phyloP scores from a whole-genome alignment of 2,797 vertebrate genomes.

The Cossypha caffra region DNA sequence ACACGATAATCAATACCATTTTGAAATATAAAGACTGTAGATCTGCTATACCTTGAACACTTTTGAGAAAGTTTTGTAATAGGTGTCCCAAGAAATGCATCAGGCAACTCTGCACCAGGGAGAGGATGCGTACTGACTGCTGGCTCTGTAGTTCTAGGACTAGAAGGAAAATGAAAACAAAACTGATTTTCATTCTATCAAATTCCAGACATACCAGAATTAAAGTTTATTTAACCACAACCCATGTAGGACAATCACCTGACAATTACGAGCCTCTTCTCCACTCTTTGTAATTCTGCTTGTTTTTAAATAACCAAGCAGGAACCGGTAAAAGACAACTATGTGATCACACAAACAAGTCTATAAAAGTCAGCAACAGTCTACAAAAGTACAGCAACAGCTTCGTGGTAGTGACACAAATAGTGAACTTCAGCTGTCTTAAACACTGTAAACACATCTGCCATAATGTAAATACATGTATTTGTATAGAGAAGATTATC shows the following conservation, averaged over 20 bases:
- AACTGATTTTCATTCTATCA: background rate
- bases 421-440: background rate
- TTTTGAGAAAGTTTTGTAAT: slow-evolving; percentile 81
- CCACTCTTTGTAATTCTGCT: background rate
- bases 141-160: slow-evolving; percentile 67
- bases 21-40: background rate
- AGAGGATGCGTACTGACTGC: slow-evolving; percentile 29
- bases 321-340: background rate
- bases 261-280: background rate
- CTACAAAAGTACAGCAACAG: background rate
- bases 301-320: background rate
- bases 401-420: background rate
- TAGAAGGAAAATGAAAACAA: slow-evolving; percentile 37
- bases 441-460: background rate
- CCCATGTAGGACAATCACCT: background rate
- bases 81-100: slow-evolving; percentile 90
- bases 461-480: background rate
- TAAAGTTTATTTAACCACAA: background rate
- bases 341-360: background rate
- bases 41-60: slow-evolving; percentile 83
- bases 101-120: slow-evolving; percentile 63
- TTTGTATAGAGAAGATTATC: background rate
- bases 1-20: background rate
- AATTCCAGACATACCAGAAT: background rate
- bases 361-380: background rate